These are phyloP conservation scores for Telenomus remus DNA, from an alignment of 1,140 invertebrate species.

Conservation along the genomic window DNA sequence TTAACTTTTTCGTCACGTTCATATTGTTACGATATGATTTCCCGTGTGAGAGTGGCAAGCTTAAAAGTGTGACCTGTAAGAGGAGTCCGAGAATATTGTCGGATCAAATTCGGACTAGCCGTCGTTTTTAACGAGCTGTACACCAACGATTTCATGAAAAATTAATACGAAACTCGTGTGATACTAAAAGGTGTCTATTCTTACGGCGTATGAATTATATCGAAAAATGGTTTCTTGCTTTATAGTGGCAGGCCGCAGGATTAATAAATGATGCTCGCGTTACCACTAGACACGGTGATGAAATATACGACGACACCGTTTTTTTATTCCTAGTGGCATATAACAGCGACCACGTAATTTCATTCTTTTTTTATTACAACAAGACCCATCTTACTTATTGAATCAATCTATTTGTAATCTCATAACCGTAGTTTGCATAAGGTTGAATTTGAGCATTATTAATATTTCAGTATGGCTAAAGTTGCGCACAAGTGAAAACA, in stretches of 20 bases:
- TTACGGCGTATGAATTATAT: conserved; percentile 24
- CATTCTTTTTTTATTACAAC: conserved; percentile 11
- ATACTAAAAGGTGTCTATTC: conserved; percentile 19
- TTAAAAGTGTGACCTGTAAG: background rate
- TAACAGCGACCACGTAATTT: conserved; percentile 1
- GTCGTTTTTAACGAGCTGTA: background rate
- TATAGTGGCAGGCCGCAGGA: conserved; percentile 16
- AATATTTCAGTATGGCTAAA: no score
- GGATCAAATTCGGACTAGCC: conserved; percentile 7
- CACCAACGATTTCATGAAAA: conserved; percentile 1
- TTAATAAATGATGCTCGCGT: conserved; percentile 30
- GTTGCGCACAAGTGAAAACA: no score
- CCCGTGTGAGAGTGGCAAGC: background rate
- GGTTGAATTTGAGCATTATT: no score
- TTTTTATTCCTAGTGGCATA: no score
- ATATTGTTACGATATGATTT: conserved; percentile 11
- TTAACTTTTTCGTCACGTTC: conserved; percentile 19
- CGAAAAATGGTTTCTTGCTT: conserved; percentile 26
- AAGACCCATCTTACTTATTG: background rate
- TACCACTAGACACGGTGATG: conserved; percentile 6
- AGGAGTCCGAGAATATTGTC: background rate
- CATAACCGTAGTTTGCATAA: no score
- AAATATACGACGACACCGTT: conserved; percentile 6
- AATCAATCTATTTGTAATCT: no score
- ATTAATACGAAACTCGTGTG: conserved; percentile 4